These are phyloP conservation scores for Lutraria lutraria DNA, from an alignment of 2,888 invertebrate species.

Conservation along the genomic window DNA sequence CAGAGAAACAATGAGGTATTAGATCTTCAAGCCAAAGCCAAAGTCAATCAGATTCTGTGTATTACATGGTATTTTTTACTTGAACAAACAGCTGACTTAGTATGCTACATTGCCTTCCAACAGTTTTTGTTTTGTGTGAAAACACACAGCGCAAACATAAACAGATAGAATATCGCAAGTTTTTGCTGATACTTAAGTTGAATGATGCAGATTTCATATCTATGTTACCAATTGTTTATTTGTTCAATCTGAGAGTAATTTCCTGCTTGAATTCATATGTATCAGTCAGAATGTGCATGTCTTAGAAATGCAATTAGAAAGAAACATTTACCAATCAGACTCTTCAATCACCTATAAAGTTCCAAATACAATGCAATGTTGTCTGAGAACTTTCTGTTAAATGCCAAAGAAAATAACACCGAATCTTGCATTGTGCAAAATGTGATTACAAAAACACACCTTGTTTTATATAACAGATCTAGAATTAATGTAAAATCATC, in stretches of 20 bases:
- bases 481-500: too few relatives aligned
- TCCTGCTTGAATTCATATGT: background rate
- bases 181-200: slow-evolving; percentile 4
- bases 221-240: slow-evolving; percentile 24
- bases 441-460: too few relatives aligned
- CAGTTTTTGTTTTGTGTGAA: slow-evolving; percentile 62
- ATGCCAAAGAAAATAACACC: background rate
- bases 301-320: slow-evolving; percentile 1
- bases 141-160: slow-evolving; percentile 56
- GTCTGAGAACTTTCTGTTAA: background rate
- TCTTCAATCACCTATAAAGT: slow-evolving; percentile 21
- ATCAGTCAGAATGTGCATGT: slow-evolving; percentile 11
- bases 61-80: slow-evolving; percentile 58
- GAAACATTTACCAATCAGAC: slow-evolving; percentile 3
- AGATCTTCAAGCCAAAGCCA: background rate
- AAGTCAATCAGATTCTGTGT: slow-evolving; percentile 34
- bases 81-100: slow-evolving; percentile 63
- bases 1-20: background rate
- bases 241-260: slow-evolving; percentile 10
- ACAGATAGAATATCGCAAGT: slow-evolving; percentile 48
- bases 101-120: slow-evolving; percentile 67
- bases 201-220: slow-evolving; percentile 10
- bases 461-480: too few relatives aligned
- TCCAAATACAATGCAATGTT: background rate
- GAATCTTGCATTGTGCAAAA: background rate